These are phyloP conservation scores for Sander vitreus DNA, from an alignment of 2,113 vertebrate genomes.

Conservation along the genomic window DNA sequence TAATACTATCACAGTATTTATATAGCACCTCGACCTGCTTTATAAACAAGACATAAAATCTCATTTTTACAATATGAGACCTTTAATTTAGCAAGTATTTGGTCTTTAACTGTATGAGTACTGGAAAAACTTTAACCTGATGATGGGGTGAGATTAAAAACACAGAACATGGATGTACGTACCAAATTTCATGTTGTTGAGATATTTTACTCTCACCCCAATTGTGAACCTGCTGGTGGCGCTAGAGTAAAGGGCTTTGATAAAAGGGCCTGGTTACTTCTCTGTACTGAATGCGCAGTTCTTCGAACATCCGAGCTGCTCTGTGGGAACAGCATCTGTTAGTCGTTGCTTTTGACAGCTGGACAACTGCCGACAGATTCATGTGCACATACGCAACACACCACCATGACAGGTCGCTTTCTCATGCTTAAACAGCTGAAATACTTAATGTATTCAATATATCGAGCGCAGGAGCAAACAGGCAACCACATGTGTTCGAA, in stretches of 20 bases:
- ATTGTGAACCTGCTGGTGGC: not conserved
- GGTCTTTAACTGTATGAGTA: not conserved
- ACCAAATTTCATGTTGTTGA: not conserved
- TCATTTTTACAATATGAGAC: no score
- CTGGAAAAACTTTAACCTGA: not conserved
- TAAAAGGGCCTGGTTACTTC: not conserved
- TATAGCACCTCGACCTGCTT: no score
- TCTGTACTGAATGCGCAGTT: not conserved
- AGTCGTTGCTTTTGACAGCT: conserved; percentile 53
- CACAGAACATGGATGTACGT: no score
- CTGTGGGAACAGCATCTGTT: conserved; percentile 58
- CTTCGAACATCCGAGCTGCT: conserved; percentile 3
- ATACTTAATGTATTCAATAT: not conserved
- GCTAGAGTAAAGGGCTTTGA: not conserved
- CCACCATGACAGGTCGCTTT: conserved; percentile 20
- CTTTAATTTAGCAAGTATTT: not conserved
- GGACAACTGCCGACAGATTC: conserved; percentile 35
- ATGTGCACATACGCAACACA: not conserved
- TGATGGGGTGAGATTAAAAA: not conserved
- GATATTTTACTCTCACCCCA: not conserved
- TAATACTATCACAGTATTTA: no score
- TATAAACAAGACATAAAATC: no score
- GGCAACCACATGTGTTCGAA: conserved; percentile 15
- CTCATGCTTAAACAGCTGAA: conserved; percentile 55
- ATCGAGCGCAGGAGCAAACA: not conserved